Evolutionary conservation across 2,888 invertebrate genomes (phyloP).

Genomic region (Synanthedon tipuliformis): DNA sequence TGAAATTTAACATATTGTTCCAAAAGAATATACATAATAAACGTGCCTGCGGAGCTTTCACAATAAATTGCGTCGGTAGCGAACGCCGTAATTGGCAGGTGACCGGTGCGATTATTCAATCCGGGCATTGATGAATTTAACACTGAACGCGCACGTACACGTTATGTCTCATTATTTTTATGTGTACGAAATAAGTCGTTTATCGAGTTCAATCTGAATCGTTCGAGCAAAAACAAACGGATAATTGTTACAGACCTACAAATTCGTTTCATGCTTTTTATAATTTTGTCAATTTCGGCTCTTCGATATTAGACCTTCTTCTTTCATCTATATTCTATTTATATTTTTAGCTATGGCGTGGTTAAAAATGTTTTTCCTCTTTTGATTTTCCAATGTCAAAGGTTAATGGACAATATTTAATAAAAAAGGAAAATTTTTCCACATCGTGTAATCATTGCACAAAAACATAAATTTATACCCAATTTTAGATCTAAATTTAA

Average conservation of each 20-base stretch:
- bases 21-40: constrained; percentile 10
- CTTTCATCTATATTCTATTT: too few relatives aligned
- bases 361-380: too few relatives aligned
- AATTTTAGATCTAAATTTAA: not conserved
- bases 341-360: too few relatives aligned
- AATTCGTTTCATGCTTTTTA: too few relatives aligned
- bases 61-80: constrained; percentile 30
- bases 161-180: constrained; percentile 3
- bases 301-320: too few relatives aligned
- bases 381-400: too few relatives aligned
- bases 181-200: not conserved
- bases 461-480: too few relatives aligned
- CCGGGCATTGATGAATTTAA: constrained; percentile 36
- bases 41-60: constrained; percentile 22
- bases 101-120: constrained; percentile 37
- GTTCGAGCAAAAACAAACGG: not conserved
- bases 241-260: too few relatives aligned
- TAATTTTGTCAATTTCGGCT: too few relatives aligned
- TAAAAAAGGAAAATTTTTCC: too few relatives aligned
- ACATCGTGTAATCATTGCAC: too few relatives aligned
- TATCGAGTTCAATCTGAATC: not conserved
- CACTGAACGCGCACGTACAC: constrained; percentile 8
- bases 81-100: constrained; percentile 35
- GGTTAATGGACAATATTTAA: too few relatives aligned
- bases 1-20: constrained; percentile 5